Conservation (phyloP, 1,140 invertebrate species). For the Listronotus bonariensis region DNA sequence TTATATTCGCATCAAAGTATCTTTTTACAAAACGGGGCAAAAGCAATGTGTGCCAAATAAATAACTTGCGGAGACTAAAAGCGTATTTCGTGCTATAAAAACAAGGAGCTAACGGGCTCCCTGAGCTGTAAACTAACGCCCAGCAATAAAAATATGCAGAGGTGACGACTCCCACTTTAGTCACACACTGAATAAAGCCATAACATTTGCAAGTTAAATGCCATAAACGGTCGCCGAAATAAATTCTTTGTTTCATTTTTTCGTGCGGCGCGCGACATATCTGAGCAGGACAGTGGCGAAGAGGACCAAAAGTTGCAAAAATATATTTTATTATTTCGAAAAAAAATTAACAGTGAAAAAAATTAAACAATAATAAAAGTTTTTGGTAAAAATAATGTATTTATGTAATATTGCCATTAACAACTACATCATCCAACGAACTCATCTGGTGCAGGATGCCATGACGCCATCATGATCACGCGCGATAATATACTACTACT, state of each 20-base stretch:
- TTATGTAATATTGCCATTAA: too few relatives aligned
- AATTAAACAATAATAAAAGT: too few relatives aligned
- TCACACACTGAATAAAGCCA: conserved; percentile 53
- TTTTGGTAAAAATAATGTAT: too few relatives aligned
- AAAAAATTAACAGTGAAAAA: too few relatives aligned
- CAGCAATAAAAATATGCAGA: conserved; percentile 56
- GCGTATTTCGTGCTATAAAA: conserved; percentile 37
- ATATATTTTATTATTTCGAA: too few relatives aligned
- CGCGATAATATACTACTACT: too few relatives aligned
- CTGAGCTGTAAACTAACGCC: conserved; percentile 44
- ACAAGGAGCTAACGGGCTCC: conserved; percentile 44
- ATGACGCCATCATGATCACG: too few relatives aligned
- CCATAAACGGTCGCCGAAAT: conserved; percentile 53
- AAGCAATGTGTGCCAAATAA: conserved; percentile 35
- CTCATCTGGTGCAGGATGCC: too few relatives aligned
- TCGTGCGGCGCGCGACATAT: conserved; percentile 22
- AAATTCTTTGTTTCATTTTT: conserved; percentile 55
- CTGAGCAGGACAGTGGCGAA: neutral
- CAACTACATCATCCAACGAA: too few relatives aligned
- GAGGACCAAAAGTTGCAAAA: conserved; percentile 2
- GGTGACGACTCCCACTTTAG: conserved; percentile 55
- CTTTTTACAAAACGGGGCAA: conserved; percentile 18
- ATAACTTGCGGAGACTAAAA: conserved; percentile 32
- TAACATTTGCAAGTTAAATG: conserved; percentile 59
- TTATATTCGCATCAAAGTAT: conserved; percentile 38